Evolutionary conservation across 2,797 vertebrate genomes (phyloP).

Genomic region (Monodelphis domestica): DNA sequence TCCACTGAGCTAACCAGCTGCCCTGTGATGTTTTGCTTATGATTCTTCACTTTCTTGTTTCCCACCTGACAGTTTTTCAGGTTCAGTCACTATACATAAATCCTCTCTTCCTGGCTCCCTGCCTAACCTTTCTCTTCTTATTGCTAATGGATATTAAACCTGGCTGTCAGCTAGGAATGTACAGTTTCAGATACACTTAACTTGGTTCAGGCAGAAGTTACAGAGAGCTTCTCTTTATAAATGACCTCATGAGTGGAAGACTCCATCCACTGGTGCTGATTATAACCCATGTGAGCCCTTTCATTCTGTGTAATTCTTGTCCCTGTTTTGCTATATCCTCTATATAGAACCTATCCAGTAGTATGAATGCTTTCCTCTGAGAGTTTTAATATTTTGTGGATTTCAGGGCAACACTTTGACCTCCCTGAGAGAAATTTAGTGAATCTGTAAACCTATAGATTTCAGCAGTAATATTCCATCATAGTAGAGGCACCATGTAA

Average conservation of each 20-base stretch:
- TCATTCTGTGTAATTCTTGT: not conserved
- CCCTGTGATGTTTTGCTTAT: not conserved
- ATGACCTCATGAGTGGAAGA: not conserved
- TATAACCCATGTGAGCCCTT: not conserved
- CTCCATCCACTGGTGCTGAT: not conserved
- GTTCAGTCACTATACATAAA: not conserved
- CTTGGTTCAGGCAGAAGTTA: not conserved
- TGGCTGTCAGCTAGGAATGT: not conserved
- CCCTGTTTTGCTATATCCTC: not conserved
- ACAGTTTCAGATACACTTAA: not conserved
- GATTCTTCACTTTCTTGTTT: not conserved
- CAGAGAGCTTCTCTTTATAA: not conserved
- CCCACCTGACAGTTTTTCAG: not conserved
- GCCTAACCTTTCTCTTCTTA: not conserved
- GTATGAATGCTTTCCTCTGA: not conserved
- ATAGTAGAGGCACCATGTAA: not conserved
- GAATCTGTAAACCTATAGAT: too few species aligned
- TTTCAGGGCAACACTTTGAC: not conserved
- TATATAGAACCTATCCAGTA: not conserved
- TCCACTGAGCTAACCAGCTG: too few species aligned
- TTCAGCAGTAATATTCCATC: not conserved
- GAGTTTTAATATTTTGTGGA: not conserved
- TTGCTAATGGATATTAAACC: not conserved
- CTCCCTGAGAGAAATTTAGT: not conserved
- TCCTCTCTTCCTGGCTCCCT: not conserved